Evolutionary conservation across 2,113 vertebrate genomes (phyloP).

Genomic region (Colius striatus): DNA sequence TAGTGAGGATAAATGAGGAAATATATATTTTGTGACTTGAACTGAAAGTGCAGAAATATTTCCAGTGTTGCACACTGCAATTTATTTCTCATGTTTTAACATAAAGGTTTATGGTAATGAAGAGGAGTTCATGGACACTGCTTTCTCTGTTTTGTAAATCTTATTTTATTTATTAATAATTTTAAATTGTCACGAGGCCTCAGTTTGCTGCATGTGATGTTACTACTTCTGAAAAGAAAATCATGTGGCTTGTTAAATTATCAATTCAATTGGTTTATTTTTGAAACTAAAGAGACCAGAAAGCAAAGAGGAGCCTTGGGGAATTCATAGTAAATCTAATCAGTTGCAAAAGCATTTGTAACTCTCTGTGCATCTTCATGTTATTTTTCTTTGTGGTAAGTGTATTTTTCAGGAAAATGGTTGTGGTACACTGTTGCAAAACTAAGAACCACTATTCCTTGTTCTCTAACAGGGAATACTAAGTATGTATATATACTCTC

Average conservation of each 20-base stretch:
- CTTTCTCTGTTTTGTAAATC: neutral
- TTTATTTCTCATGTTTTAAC: slow-evolving; percentile 41
- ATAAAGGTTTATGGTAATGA: slow-evolving; percentile 30
- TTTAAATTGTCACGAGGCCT: neutral
- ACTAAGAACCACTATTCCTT: neutral
- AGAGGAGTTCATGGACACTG: neutral
- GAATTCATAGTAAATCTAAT: slow-evolving; percentile 21
- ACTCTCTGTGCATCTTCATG: neutral
- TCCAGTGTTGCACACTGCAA: neutral
- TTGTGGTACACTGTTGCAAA: neutral
- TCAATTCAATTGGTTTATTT: neutral
- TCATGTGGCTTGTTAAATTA: slow-evolving; percentile 23
- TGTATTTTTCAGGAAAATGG: neutral
- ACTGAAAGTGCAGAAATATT: slow-evolving; percentile 44
- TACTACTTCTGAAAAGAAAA: slow-evolving; percentile 19
- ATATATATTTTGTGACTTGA: slow-evolving; percentile 61
- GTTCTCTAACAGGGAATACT: neutral
- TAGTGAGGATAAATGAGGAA: slow-evolving; percentile 54
- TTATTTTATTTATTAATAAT: slow-evolving; percentile 35
- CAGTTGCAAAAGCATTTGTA: slow-evolving; percentile 16
- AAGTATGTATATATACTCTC: neutral
- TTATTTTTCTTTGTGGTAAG: neutral
- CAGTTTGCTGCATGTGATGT: neutral
- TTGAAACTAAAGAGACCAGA: slow-evolving; percentile 36
- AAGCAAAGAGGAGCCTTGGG: neutral